Conservation (phyloP, 2,113 vertebrate genomes). For the Cynopterus brachyotis region DNA sequence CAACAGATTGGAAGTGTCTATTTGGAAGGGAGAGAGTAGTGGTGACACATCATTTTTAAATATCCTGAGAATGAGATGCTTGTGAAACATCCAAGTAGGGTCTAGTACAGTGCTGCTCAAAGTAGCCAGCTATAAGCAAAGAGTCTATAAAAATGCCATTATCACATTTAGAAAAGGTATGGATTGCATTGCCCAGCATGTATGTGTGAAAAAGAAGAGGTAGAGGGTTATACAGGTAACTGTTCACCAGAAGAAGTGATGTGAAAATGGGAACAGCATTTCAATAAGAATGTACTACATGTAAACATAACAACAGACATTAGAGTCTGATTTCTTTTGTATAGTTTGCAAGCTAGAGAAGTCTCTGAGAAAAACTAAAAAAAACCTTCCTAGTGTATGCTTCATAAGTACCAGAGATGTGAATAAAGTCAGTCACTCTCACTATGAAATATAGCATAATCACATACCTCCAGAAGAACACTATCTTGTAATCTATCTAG, state of each 20-base stretch:
- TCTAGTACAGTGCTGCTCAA: neutral
- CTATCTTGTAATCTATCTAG: too few relatives aligned
- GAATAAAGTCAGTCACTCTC: neutral
- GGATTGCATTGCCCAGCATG: neutral
- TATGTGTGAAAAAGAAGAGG: neutral
- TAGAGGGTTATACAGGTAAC: neutral
- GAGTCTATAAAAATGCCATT: neutral
- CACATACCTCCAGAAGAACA: too few relatives aligned
- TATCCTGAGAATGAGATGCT: neutral
- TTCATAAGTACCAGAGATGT: neutral
- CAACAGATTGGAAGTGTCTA: accelerated
- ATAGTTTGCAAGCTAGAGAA: neutral
- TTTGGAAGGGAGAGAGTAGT: neutral
- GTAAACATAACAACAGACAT: neutral
- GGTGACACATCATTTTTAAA: neutral
- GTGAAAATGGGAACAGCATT: neutral
- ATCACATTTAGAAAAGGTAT: neutral
- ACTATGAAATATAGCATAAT: neutral
- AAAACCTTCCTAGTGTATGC: neutral
- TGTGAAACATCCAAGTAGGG: neutral
- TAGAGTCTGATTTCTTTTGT: neutral
- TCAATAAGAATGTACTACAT: neutral
- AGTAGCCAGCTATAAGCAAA: neutral
- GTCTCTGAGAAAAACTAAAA: neutral
- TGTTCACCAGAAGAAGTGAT: neutral